Conservation (phyloP, 2,113 vertebrate species). For the Chlorodrepanis virens region DNA sequence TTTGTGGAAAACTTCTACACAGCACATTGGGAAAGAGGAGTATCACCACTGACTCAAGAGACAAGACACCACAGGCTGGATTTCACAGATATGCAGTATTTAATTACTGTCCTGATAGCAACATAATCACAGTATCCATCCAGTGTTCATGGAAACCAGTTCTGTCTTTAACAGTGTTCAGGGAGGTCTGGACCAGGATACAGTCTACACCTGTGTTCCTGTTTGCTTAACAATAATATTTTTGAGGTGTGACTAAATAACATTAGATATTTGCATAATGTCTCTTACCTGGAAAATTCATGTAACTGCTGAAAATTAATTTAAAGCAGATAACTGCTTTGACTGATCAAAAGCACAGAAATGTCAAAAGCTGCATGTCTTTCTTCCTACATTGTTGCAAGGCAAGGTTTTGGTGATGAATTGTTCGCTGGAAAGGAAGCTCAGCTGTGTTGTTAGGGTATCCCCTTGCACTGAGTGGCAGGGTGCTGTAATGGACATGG, state of each 20-base stretch:
- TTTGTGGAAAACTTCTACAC: background rate
- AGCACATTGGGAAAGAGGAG: background rate
- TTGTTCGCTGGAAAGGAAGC: background rate
- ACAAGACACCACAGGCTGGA: constrained; percentile 15
- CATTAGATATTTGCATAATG: background rate
- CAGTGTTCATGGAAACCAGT: background rate
- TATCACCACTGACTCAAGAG: constrained; percentile 17
- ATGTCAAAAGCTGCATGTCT: background rate
- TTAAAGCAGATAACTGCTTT: background rate
- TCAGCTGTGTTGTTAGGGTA: background rate
- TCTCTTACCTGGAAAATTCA: background rate
- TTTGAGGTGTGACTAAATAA: background rate
- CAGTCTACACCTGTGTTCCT: background rate
- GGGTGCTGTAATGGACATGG: background rate
- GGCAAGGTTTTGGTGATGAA: background rate
- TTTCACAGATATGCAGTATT: constrained; percentile 50
- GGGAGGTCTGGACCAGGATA: background rate
- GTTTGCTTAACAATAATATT: background rate
- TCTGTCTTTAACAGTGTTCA: background rate
- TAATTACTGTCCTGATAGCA: constrained; percentile 32
- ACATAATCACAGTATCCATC: constrained; percentile 14
- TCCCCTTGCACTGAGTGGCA: background rate
- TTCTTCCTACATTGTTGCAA: background rate
- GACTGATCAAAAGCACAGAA: constrained; percentile 2
- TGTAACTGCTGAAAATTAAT: background rate